These are phyloP conservation scores for Callorhinus ursinus DNA, from an alignment of 2,113 vertebrate genomes.

Conservation along the genomic window DNA sequence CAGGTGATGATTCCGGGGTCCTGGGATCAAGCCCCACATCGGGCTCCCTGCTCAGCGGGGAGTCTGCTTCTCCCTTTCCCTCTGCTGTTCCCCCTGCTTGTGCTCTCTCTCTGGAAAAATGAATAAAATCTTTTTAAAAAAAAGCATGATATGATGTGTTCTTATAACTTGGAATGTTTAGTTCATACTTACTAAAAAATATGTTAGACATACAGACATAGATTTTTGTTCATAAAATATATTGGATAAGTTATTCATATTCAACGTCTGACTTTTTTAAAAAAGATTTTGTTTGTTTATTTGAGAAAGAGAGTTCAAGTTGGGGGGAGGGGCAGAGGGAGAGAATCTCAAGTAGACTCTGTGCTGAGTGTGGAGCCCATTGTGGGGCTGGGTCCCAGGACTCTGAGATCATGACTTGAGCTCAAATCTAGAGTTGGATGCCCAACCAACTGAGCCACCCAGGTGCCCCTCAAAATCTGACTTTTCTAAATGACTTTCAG, in stretches of 20 bases:
- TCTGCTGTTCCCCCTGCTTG: no score
- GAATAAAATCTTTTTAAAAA: no score
- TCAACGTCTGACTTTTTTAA: not conserved
- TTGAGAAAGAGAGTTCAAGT: not conserved
- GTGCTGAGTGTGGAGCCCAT: not conserved
- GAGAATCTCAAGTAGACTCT: not conserved
- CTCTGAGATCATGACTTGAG: not conserved
- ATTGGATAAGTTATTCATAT: not conserved
- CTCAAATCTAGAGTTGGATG: not conserved
- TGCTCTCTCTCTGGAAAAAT: no score
- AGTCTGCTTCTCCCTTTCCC: no score
- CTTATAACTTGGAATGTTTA: not conserved
- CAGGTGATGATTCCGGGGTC: no score
- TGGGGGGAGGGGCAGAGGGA: not conserved
- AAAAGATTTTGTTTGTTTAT: not conserved
- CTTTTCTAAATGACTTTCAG: conserved; percentile 32
- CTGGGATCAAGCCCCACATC: no score
- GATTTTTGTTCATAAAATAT: not conserved
- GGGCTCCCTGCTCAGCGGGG: no score
- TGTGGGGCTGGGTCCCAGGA: not conserved
- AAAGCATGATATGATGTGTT: not conserved
- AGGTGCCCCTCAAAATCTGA: not conserved
- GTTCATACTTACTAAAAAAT: not conserved
- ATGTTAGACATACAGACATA: not conserved
- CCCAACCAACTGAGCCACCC: not conserved